Evolutionary conservation across 2,113 vertebrate genomes (phyloP).

Genomic region (Aegotheles bennettii): DNA sequence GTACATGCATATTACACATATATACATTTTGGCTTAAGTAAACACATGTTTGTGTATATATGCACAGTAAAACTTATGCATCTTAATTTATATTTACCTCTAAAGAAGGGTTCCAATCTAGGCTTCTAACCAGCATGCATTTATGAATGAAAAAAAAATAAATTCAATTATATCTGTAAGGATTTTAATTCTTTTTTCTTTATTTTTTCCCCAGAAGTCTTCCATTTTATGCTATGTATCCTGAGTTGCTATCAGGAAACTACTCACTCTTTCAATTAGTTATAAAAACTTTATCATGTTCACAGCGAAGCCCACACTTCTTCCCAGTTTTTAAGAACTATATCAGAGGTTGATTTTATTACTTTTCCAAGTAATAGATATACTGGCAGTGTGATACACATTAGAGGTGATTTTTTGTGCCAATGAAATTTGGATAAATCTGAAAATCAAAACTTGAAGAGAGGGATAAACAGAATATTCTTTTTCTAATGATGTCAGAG

Average conservation of each 20-base stretch:
- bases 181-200: not conserved
- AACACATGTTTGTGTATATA: not conserved
- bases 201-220: not conserved
- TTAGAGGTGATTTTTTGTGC: not conserved
- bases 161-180: not conserved
- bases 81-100: not conserved
- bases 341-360: not conserved
- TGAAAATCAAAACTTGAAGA: not conserved
- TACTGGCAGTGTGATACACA: not conserved
- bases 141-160: not conserved
- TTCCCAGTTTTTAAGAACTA: not conserved
- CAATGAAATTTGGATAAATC: not conserved
- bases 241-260: not conserved
- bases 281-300: not conserved
- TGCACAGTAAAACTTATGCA: not conserved
- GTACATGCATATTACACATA: not conserved
- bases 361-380: not conserved
- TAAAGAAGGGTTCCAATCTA: not conserved
- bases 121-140: not conserved
- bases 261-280: not conserved
- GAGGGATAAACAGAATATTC: not conserved
- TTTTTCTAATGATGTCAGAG: not conserved
- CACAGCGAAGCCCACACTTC: not conserved
- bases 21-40: not conserved
- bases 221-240: not conserved